phyloP scores from a whole-genome alignment of 1,140 invertebrate species.

The Drosophila repleta region DNA sequence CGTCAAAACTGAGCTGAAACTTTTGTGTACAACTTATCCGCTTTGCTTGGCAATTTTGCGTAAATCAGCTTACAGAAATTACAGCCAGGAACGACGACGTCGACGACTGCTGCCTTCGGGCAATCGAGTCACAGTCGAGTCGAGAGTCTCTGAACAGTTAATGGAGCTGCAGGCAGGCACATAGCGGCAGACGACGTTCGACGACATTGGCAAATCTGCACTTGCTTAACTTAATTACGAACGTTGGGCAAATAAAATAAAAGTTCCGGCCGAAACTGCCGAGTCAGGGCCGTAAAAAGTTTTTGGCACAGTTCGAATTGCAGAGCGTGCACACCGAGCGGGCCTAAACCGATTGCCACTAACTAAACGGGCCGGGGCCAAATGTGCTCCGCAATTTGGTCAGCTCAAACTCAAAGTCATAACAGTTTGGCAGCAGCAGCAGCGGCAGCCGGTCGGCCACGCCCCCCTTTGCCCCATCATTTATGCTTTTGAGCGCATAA shows the following conservation, averaged over 20 bases:
- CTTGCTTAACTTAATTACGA: constrained; percentile 77
- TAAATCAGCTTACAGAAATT: constrained; percentile 79
- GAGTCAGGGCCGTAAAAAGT: constrained; percentile 59
- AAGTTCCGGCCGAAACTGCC: constrained; percentile 54
- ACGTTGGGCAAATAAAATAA: constrained; percentile 70
- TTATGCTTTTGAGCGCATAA: constrained; percentile 81
- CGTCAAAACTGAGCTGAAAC: constrained; percentile 42
- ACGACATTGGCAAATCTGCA: constrained; percentile 60
- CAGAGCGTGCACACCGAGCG: constrained; percentile 24
- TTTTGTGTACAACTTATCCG: constrained; percentile 72
- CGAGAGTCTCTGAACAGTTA: not conserved
- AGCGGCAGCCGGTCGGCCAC: not conserved
- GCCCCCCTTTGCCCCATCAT: constrained; percentile 46
- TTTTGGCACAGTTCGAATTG: constrained; percentile 29
- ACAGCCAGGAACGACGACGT: no score
- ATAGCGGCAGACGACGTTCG: constrained; percentile 13
- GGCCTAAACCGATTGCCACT: constrained; percentile 51
- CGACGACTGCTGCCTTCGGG: not conserved
- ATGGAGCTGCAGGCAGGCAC: not conserved
- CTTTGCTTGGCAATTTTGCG: constrained; percentile 64
- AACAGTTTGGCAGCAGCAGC: constrained; percentile 59
- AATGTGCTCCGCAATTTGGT: constrained; percentile 64
- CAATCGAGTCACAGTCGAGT: no score
- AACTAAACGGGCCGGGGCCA: constrained; percentile 25
- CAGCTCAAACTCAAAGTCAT: constrained; percentile 64